These are phyloP conservation scores for Micronisus gabar DNA, from an alignment of 2,113 vertebrate genomes.

Conservation along the genomic window DNA sequence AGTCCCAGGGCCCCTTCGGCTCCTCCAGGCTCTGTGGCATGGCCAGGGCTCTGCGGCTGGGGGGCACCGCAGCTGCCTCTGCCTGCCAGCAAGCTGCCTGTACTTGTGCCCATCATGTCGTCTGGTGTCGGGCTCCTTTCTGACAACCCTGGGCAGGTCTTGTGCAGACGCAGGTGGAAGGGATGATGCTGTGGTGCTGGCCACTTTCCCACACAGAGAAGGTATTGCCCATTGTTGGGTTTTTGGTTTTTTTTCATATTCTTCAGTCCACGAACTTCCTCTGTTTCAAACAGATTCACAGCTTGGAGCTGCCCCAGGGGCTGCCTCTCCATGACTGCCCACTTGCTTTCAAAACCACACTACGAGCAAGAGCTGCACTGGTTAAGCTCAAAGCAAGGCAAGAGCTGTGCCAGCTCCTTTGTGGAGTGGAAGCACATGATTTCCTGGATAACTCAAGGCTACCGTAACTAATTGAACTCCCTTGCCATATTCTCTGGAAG, in stretches of 20 bases:
- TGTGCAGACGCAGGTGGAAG: not conserved
- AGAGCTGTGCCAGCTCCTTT: not conserved
- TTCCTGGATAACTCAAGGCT: not conserved
- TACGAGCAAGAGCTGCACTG: not conserved
- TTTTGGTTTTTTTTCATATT: not conserved
- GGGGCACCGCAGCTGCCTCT: not conserved
- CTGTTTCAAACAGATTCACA: not conserved
- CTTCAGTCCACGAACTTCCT: not conserved
- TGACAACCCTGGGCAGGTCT: not conserved
- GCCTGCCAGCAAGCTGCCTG: not conserved
- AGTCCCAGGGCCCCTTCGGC: fast-evolving
- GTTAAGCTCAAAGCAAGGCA: not conserved
- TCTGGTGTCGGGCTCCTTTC: not conserved
- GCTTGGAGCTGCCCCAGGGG: not conserved
- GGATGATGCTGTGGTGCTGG: not conserved
- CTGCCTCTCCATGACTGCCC: fast-evolving
- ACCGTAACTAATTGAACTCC: not conserved
- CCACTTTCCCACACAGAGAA: not conserved
- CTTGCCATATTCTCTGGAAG: not conserved
- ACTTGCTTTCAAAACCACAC: fast-evolving
- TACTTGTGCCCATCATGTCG: fast-evolving
- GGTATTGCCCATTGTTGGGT: not conserved
- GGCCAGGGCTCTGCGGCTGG: not conserved
- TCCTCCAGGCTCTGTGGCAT: not conserved
- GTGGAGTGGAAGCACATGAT: not conserved